Evolutionary conservation across 2,113 vertebrate species (phyloP).

Genomic region (Columbina picui): DNA sequence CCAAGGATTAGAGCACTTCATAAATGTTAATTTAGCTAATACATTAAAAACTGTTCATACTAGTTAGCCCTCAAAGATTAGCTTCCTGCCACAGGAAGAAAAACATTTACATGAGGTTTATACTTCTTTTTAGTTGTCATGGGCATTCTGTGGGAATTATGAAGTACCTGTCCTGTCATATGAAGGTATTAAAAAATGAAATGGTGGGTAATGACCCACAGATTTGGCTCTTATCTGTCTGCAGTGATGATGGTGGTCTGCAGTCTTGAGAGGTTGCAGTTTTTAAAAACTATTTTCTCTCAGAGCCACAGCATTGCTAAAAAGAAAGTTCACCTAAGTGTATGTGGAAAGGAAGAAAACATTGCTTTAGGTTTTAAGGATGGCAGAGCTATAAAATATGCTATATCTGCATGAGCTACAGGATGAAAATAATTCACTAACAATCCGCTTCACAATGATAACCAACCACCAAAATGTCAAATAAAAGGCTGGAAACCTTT

Average conservation of each 20-base stretch:
- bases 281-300: not conserved
- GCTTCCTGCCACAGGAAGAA: not conserved
- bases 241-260: not conserved
- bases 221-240: not conserved
- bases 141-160: not conserved
- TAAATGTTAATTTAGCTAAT: not conserved
- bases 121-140: not conserved
- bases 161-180: not conserved
- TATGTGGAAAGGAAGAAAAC: not conserved
- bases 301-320: not conserved
- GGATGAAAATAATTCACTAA: constrained; percentile 9
- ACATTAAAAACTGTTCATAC: not conserved
- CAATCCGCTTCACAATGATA: not conserved
- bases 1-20: not conserved
- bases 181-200: not conserved
- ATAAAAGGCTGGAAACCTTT: constrained; percentile 40
- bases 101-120: not conserved
- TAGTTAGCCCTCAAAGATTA: not conserved
- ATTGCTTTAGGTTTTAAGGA: not conserved
- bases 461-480: constrained; percentile 25
- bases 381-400: not conserved
- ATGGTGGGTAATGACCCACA: not conserved
- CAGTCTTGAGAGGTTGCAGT: not conserved
- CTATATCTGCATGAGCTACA: not conserved
- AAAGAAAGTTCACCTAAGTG: not conserved